A percentile compares a stretch with the other conserved stretches of the same genome.
Evolutionary conservation across 2,113 vertebrate genomes (phyloP).

Genomic region (Protobothrops flavoviridis): DNA sequence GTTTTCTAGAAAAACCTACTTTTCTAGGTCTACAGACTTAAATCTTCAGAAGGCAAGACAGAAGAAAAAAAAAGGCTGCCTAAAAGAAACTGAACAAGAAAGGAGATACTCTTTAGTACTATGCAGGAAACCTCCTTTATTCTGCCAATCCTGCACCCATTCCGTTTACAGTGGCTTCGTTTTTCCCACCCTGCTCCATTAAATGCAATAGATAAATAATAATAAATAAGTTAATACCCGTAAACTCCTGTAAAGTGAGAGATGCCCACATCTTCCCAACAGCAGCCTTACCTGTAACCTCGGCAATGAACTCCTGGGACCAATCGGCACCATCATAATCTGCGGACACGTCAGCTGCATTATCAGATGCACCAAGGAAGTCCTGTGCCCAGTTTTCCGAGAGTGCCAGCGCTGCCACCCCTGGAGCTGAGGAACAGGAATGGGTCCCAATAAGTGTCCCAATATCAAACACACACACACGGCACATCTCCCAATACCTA

Average conservation of each 20-base stretch:
- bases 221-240: neutral
- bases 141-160: neutral
- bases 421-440: constrained; percentile 79
- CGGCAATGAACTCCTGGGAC: constrained; percentile 96
- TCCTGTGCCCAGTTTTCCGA: constrained; percentile 95
- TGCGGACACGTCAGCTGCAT: constrained; percentile 74
- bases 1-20: neutral
- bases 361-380: constrained; percentile 82
- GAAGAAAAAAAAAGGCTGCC: neutral
- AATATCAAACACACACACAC: neutral
- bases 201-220: neutral
- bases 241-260: neutral
- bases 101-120: neutral
- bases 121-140: neutral
- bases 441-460: neutral
- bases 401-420: constrained; percentile 91
- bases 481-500: neutral
- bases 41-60: neutral
- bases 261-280: neutral
- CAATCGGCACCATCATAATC: constrained; percentile 91
- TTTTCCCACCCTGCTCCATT: neutral
- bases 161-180: neutral
- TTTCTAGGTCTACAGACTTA: neutral
- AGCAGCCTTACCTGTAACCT: constrained; percentile 82
- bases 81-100: neutral